phyloP scores from a whole-genome alignment of 37 sponge, comb jelly and placozoan species.

The Bolinopsis microptera region DNA sequence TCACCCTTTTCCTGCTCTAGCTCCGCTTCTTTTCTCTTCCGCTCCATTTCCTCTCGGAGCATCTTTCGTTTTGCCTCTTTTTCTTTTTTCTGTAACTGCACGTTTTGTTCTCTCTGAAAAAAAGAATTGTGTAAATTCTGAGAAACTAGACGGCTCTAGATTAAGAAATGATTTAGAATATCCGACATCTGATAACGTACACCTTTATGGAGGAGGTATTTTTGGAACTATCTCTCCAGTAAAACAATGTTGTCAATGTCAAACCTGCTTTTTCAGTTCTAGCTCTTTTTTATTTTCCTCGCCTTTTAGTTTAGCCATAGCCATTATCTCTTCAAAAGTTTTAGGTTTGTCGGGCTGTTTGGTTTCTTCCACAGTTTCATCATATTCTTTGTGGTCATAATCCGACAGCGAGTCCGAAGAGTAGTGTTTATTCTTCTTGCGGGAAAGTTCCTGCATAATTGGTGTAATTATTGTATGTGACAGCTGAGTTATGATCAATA shows the following conservation, averaged over 20 bases:
- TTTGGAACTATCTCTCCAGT: too few relatives aligned
- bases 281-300: conserved; percentile 6
- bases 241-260: too few relatives aligned
- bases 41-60: not conserved
- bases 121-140: not conserved
- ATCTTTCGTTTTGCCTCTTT: not conserved
- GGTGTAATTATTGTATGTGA: too few relatives aligned
- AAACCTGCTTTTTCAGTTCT: conserved; percentile 20
- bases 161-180: too few relatives aligned
- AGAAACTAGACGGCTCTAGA: not conserved
- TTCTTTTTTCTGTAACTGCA: not conserved
- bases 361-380: not conserved
- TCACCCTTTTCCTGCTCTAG: not conserved
- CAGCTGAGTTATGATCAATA: too few relatives aligned
- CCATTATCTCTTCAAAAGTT: not conserved
- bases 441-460: conserved; percentile 5
- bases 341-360: not conserved
- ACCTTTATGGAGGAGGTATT: too few relatives aligned
- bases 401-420: not conserved
- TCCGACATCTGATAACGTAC: too few relatives aligned
- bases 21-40: not conserved
- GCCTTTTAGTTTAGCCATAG: conserved; percentile 1
- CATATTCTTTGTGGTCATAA: not conserved
- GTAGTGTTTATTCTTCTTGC: conserved; percentile 12
- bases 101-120: not conserved